phyloP scores from a whole-genome alignment of 1,140 invertebrate species.

The Oncopeltus fasciatus region DNA sequence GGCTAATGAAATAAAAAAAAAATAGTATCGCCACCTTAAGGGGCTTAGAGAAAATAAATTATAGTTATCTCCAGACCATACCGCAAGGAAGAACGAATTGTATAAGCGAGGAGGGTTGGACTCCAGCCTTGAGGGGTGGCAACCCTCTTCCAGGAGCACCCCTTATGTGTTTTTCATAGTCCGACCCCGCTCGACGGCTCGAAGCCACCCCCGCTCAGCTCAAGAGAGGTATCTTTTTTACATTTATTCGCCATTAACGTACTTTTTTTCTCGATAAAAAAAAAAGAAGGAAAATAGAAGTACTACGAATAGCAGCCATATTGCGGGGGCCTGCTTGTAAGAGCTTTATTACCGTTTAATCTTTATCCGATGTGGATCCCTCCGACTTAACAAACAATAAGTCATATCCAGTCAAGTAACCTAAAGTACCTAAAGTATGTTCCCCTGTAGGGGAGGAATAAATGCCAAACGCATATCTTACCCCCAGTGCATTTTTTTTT shows the following conservation, averaged over 20 bases:
- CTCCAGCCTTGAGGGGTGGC: background rate
- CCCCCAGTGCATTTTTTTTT: too few species aligned
- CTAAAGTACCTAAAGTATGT: too few species aligned
- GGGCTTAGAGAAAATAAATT: constrained; percentile 2
- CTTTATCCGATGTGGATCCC: background rate
- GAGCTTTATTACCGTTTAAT: constrained; percentile 7
- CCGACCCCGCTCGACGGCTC: background rate
- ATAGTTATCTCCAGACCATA: too few species aligned
- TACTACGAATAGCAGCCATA: background rate
- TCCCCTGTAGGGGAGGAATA: too few species aligned
- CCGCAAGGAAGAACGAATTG: too few species aligned
- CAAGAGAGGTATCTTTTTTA: background rate
- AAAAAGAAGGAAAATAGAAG: background rate
- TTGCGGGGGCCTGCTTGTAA: background rate
- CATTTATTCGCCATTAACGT: constrained; percentile 7
- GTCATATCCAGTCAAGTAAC: background rate
- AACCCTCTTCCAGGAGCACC: background rate
- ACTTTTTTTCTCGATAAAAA: constrained; percentile 7
- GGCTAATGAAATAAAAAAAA: too few species aligned
- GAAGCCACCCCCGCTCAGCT: background rate
- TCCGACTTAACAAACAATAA: constrained; percentile 7
- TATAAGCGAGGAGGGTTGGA: too few species aligned
- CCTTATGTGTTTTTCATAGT: constrained; percentile 6
- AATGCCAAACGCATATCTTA: too few species aligned
- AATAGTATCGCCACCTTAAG: too few species aligned